Base-by-base conservation (phyloP, 2,113 vertebrate species). In the Lophotis ruficrista region DNA sequence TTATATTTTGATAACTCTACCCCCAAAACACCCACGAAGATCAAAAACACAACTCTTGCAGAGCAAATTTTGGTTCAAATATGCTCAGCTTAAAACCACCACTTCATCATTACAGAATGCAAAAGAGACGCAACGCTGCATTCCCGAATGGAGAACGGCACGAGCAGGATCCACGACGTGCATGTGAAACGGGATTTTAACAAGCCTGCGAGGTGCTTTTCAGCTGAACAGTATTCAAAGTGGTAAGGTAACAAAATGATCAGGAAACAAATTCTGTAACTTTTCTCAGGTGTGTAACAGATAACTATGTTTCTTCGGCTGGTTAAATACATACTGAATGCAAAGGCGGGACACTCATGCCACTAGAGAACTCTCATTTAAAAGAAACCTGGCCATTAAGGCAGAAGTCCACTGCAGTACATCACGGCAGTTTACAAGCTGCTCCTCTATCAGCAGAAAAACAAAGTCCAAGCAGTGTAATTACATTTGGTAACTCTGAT, bases 1-100 rank as follows among this genome's bases (percentile, higher is more conserved):
- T 89, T 89, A 37, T 72, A 96, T 83, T 92, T 77, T 96, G 83
- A 90, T 96, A 97, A 92, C 6, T 14, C 38, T 93, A 94, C 35
- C 35, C 75, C 37, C 57, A 83, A 94, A 97, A 94, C 15, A 96
- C 27, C 80, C 86, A 66, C 0, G 1, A 53, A 69, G 56, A 90
- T 89, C 35, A 97, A 91, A 96, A 92, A 2, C 41, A 90, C 65
- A 92, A 30, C 14, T 75, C 48, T 77, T n/a, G 82, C 3, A 3
- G 72, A 95, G 21, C 12, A 62, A 95, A 68, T 24, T 61, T 50
- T 50, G 79, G 37, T 25, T 65, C 25, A 82, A 57, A 96, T 50
- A 85, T 0, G 4, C 16, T 62, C 56, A 57, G 54, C 58, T 93
- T 95, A 91, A 89, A 95, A 75, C 47, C 13, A 81, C 35, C 3